phyloP scores from a whole-genome alignment of 2,797 vertebrate genomes.

The Phoebastria nigripes region DNA sequence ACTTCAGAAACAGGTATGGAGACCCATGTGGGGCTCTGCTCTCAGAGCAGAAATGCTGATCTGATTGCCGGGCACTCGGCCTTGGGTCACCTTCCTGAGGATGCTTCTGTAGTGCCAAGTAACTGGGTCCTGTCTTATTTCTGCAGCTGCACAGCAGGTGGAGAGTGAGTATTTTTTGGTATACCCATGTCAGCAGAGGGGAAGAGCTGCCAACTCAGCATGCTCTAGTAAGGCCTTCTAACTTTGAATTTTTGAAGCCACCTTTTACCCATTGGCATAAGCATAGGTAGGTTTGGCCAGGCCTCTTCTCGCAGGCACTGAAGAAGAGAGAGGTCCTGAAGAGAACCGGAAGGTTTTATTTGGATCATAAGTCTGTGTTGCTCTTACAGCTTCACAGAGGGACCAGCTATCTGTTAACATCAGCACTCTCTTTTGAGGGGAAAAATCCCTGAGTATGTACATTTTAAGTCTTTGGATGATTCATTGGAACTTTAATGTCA shows the following conservation, averaged over 20 bases:
- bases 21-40: background rate
- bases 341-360: background rate
- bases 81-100: background rate
- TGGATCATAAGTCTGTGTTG: background rate
- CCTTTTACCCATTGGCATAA: background rate
- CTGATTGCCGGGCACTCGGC: background rate
- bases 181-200: background rate
- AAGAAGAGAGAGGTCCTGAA: background rate
- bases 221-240: background rate
- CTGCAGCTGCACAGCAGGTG: background rate
- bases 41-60: background rate
- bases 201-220: background rate
- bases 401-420: background rate
- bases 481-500: background rate
- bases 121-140: background rate
- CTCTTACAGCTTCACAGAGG: background rate
- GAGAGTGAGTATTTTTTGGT: background rate
- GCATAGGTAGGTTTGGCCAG: background rate
- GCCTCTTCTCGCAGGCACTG: background rate
- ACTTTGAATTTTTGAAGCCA: background rate
- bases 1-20: conserved; percentile 73
- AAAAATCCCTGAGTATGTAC: background rate
- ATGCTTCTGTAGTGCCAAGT: background rate
- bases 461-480: background rate
- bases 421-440: background rate